Conservation (phyloP, 2,797 vertebrate genomes). For the Kryptolebias ocellatus region DNA sequence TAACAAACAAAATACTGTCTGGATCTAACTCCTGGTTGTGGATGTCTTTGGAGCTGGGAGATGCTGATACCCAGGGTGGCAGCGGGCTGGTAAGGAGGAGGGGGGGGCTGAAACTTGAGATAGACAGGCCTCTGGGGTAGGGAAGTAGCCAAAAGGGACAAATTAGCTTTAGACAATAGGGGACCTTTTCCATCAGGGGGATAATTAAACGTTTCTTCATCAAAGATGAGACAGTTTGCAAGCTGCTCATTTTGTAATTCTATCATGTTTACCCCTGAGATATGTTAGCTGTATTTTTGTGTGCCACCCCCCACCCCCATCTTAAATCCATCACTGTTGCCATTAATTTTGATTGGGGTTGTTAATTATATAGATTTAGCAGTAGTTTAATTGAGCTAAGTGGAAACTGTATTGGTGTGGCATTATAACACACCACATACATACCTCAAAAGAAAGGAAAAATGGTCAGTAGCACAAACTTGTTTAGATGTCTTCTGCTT, state of each 20-base stretch:
- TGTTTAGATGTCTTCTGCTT: not conserved
- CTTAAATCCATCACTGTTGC: constrained; percentile 72
- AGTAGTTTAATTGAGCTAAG: constrained; percentile 75
- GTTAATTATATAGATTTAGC: constrained; percentile 86
- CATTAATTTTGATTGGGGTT: constrained; percentile 84
- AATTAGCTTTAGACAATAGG: constrained; percentile 90
- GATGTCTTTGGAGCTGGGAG: constrained; percentile 69
- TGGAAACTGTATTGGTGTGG: constrained; percentile 62
- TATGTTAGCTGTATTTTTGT: constrained; percentile 78
- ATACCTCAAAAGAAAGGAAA: constrained; percentile 9
- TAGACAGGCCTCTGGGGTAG: constrained; percentile 80
- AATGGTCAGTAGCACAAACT: constrained; percentile 28
- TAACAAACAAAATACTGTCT: constrained; percentile 86
- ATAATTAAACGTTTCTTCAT: constrained; percentile 95
- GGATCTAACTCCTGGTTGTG: constrained; percentile 70
- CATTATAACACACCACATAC: no score
- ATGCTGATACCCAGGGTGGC: constrained; percentile 75
- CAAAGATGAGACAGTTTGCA: constrained; percentile 92
- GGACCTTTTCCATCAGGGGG: constrained; percentile 88
- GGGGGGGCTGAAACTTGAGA: constrained; percentile 82
- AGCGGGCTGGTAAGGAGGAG: constrained; percentile 71
- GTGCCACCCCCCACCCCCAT: constrained; percentile 56
- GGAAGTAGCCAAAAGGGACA: constrained; percentile 90
- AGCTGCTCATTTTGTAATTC: constrained; percentile 95
- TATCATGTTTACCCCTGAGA: constrained; percentile 89